Percentiles rank a stretch among this genome's conserved stretches.
Evolutionary conservation across 2,113 vertebrate species (phyloP).

Genomic region (Scomber colias): DNA sequence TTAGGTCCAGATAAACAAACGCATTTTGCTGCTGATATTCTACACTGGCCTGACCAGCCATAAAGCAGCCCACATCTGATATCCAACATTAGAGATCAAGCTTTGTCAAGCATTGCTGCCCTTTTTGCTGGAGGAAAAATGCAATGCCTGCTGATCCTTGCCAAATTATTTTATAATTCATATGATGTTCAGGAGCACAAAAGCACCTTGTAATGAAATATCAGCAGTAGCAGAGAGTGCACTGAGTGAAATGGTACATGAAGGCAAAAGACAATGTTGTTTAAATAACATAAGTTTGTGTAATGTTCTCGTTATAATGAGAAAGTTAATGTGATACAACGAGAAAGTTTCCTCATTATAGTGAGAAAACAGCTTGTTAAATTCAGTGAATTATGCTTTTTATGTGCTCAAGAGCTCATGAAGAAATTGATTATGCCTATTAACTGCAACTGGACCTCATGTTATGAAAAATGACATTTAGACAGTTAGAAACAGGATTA

Average conservation of each 20-base stretch:
- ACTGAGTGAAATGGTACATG: background rate
- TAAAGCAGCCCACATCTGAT: constrained; percentile 12
- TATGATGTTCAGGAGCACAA: constrained; percentile 16
- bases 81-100: constrained; percentile 17
- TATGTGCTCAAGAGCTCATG: too few relatives aligned
- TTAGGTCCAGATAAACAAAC: constrained; percentile 9
- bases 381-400: too few relatives aligned
- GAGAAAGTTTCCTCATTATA: too few relatives aligned
- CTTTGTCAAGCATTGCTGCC: constrained; percentile 21
- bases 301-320: too few relatives aligned
- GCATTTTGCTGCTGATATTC: constrained; percentile 17
- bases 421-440: too few relatives aligned
- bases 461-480: too few relatives aligned
- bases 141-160: background rate
- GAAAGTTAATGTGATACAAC: too few relatives aligned
- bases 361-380: too few relatives aligned
- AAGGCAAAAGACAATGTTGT: constrained; percentile 3
- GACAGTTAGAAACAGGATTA: too few relatives aligned
- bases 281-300: background rate
- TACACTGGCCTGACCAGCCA: constrained; percentile 2
- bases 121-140: constrained; percentile 13
- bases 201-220: background rate
- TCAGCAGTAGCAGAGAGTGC: background rate
- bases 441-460: too few relatives aligned
- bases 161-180: constrained; percentile 33